phyloP scores from a whole-genome alignment of 2,888 invertebrate genomes.

The Erannis defoliaria region DNA sequence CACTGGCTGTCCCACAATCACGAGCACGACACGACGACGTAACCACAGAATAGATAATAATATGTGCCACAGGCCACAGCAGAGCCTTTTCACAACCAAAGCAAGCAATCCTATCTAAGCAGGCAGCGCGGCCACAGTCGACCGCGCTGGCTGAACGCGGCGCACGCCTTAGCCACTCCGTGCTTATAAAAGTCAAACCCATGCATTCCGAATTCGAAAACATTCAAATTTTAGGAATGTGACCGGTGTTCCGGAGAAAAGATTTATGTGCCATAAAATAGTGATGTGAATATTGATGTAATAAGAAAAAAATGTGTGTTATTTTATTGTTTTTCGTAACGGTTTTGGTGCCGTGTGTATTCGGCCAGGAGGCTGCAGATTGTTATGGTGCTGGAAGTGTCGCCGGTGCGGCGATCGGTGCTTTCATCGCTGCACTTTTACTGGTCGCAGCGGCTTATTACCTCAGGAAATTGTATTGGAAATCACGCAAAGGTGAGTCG shows the following conservation, averaged over 20 bases:
- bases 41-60: conserved; percentile 29
- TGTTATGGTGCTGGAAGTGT: conserved; percentile 90
- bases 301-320: conserved; percentile 75
- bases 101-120: conserved; percentile 21
- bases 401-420: conserved; percentile 90
- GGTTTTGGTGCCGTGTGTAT: conserved; percentile 77
- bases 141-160: conserved; percentile 76
- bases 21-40: too few species aligned
- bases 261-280: conserved; percentile 78
- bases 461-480: conserved; percentile 88
- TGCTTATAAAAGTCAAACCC: conserved; percentile 57
- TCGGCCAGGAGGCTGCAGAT: conserved; percentile 76
- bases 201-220: conserved; percentile 62
- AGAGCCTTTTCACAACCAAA: conserved; percentile 66
- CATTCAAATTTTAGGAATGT: conserved; percentile 74
- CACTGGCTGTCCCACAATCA: conserved; percentile 78
- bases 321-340: conserved; percentile 77
- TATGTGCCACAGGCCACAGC: background rate
- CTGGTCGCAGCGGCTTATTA: conserved; percentile 86
- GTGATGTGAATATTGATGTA: conserved; percentile 66
- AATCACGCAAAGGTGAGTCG: conserved; percentile 85
- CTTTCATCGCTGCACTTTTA: conserved; percentile 88
- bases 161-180: conserved; percentile 62
- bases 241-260: conserved; percentile 64
- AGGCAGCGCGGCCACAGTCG: conserved; percentile 61